These are phyloP conservation scores for Campaea margaritaria DNA, from an alignment of 2,888 invertebrate genomes.

Conservation along the genomic window DNA sequence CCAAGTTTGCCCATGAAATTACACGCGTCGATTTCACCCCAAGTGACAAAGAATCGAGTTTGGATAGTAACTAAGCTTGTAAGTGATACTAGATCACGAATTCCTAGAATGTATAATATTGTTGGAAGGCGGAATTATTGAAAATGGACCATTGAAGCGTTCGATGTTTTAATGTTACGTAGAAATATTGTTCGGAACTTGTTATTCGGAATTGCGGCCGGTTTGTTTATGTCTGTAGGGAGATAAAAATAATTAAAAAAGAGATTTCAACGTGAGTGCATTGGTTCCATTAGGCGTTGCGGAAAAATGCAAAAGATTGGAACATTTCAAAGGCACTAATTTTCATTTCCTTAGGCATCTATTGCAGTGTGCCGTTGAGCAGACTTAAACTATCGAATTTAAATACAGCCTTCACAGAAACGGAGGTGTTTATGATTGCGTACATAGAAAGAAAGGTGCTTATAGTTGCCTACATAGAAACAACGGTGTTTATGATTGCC, in stretches of 20 bases:
- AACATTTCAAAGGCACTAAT: background rate
- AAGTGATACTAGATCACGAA: constrained; percentile 48
- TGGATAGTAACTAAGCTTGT: constrained; percentile 42
- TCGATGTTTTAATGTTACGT: constrained; percentile 14
- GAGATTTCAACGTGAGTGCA: background rate
- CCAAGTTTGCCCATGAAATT: background rate
- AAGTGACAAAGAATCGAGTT: constrained; percentile 35
- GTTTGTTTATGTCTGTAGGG: background rate
- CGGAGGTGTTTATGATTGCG: no score
- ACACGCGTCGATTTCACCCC: constrained; percentile 9
- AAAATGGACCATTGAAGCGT: constrained; percentile 19
- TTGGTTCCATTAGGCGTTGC: background rate
- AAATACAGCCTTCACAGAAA: no score
- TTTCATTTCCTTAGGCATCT: no score
- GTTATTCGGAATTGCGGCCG: constrained; percentile 2
- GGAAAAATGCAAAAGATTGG: background rate
- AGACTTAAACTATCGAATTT: no score
- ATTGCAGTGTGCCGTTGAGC: no score
- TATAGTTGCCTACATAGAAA: no score
- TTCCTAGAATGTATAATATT: constrained; percentile 46
- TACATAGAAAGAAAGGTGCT: no score
- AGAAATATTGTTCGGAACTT: constrained; percentile 9
- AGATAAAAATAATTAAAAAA: background rate
- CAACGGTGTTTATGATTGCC: no score
- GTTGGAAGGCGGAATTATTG: constrained; percentile 13